Evolutionary conservation across 2,888 invertebrate species (phyloP), one percentile per base, ranked within the genome.

Genomic region (Polymixis flavicincta): DNA sequence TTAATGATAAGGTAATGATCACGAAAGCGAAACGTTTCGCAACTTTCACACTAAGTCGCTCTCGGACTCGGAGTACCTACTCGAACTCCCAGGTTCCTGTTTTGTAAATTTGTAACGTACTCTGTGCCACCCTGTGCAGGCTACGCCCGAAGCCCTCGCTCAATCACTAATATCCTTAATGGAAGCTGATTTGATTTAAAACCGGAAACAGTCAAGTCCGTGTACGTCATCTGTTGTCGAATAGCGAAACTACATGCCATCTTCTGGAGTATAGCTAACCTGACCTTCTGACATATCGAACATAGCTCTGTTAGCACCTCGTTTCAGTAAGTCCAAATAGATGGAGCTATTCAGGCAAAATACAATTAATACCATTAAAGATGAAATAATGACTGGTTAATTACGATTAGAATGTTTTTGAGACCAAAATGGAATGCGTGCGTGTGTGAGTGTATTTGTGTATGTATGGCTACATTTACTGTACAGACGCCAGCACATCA

Each of bases 241-340:
- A 61, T 85, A 85, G 86, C 78, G 8, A 37, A 52, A 82, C 55
- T 76, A 70, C 37, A 25, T 69, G 84, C 75, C 82, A 84, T 78
- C 83, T 84, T 25, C 63, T 57, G 59, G 42, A 57, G 13, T 22
- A 45, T 59, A 48, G 28, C 37, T 11, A 25, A 59, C 32, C 0
- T 28, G 3, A 48, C 37, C 37, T 37, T 50, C 14, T 19, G 8
- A 14, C 48, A 1, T 32, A 68, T 64, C 52, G 45, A 78, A 48
- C 9, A 45, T n/a, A 37, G 32, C 19, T 59, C 2, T 19, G 14
- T 37, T 2, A 17, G 57, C 32, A 60, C 59, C 37, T 60, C 28
- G 37, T 82, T 60, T 60, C 9, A 3, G 0, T 9, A 48, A n/a
- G 17, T 52, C 28, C n/a, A 0, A 42, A 65, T 61, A 80, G 80